Conservation (phyloP, 2,797 vertebrate species). For the Alcedo atthis region DNA sequence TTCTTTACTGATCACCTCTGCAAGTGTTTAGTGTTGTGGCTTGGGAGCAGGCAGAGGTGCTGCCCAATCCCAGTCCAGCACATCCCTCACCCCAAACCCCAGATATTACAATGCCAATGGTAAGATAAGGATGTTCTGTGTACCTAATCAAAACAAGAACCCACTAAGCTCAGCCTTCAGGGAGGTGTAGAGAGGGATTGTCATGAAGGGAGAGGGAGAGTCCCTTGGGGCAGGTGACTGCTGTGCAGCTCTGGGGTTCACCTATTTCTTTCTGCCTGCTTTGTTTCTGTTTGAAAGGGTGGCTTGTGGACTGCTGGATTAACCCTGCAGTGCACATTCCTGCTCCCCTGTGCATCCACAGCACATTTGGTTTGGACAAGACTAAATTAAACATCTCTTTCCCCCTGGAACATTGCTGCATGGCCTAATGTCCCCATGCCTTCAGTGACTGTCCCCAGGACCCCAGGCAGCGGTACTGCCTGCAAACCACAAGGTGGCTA, state of each 20-base stretch:
- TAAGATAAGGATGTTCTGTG: background rate
- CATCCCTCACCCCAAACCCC: background rate
- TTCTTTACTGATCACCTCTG: background rate
- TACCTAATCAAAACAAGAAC: background rate
- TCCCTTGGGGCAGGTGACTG: background rate
- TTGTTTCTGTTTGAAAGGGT: background rate
- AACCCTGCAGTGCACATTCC: rapidly evolving
- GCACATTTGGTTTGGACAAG: rapidly evolving
- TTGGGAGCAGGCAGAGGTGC: background rate
- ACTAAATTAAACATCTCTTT: rapidly evolving
- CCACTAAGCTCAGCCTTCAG: background rate
- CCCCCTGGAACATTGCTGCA: background rate
- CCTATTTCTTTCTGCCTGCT: background rate
- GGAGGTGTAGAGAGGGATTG: background rate
- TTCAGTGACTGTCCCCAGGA: background rate
- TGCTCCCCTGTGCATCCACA: rapidly evolving
- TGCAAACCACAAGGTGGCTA: rapidly evolving
- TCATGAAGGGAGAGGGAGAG: background rate
- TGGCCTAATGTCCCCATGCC: background rate
- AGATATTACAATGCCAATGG: background rate
- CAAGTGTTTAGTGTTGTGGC: background rate
- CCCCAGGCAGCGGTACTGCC: background rate
- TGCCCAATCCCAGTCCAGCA: rapidly evolving
- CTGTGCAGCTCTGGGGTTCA: background rate
- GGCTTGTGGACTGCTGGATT: background rate